Evolutionary conservation across 1,140 invertebrate genomes (phyloP), one percentile per base, ranked within the genome.

Genomic region (Drosophila parvula): DNA sequence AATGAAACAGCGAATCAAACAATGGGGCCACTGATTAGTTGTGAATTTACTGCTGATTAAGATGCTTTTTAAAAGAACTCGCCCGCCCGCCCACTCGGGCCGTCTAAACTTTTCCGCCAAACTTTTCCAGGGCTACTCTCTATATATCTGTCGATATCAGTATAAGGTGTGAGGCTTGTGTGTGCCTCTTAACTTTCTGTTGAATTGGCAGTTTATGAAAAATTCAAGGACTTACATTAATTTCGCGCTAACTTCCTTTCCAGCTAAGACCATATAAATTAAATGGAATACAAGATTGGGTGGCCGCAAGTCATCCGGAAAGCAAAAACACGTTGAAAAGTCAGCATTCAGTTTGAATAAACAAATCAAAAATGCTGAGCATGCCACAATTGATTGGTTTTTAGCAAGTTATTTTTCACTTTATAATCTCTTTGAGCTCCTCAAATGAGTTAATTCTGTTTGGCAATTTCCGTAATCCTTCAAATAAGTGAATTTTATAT

Each of bases 1-100:
- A 32, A 32, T 57, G 58, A 64, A 63, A n/a, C n/a, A n/a, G n/a
- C n/a, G 32, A 22, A n/a, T 55, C 53, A 83, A 58, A 90, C 88
- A 90, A 90, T 90, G 75, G 74, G 63, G 57, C 57, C 63, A 76
- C 88, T 90, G 88, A 90, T 90, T 90, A 90, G 82, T 81, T 88
- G 63, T 70, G 88, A 90, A 86, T 86, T 90, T 90, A 89, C 74
- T 86, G 80, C 88, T 90, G 88, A 90, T 90, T 90, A 90, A 90
- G 84, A 81, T 67, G 78, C 80, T 81, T 84, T 80, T 84, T 71
- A 78, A 83, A 77, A 74, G 69, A 88, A 89, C 55, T 76, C 70
- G 34, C 60, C n/a, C n/a, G n/a, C n/a, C n/a, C 38, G 22, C 67
- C 34, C 55, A 32, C 53, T 65, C 41, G 43, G 41, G 47, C 27